A percentile compares a stretch with the other conserved stretches of the same genome.
Conservation (phyloP, 2,888 invertebrate species). For the Nephrotoma guestfalica region DNA sequence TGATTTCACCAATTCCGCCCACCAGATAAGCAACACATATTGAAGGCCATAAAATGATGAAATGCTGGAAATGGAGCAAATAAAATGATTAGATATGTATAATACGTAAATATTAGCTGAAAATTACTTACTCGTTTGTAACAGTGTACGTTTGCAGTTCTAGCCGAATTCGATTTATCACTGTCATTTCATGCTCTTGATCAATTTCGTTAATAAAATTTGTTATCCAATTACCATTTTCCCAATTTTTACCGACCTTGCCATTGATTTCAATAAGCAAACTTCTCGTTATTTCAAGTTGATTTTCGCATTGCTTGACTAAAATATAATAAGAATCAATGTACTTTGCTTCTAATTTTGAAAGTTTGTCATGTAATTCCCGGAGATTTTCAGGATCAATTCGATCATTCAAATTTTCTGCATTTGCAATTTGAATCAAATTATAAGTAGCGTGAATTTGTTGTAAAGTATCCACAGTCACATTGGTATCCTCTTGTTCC, state of each 20-base stretch:
- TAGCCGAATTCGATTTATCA: background rate
- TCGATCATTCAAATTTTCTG: constrained; percentile 12
- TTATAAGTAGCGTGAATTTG: constrained; percentile 55
- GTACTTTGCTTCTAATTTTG: constrained; percentile 41
- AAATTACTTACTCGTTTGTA: background rate
- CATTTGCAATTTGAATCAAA: constrained; percentile 34
- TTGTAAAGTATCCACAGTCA: constrained; percentile 47
- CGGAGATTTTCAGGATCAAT: background rate
- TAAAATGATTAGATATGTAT: background rate
- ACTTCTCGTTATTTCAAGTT: background rate
- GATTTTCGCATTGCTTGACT: background rate
- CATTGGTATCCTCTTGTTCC: constrained; percentile 16
- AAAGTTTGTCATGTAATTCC: constrained; percentile 26
- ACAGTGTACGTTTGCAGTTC: background rate
- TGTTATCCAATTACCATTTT: background rate
- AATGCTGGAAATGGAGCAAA: constrained; percentile 6
- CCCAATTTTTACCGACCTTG: background rate
- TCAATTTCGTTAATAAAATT: background rate
- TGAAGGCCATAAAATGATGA: constrained; percentile 13
- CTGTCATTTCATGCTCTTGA: background rate
- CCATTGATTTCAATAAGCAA: background rate
- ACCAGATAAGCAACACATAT: constrained; percentile 21
- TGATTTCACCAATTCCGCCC: constrained; percentile 14
- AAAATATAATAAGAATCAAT: constrained; percentile 24
- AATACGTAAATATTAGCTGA: background rate